Conservation (phyloP, 2,113 vertebrate species). For the Tragelaphus buxtoni region DNA sequence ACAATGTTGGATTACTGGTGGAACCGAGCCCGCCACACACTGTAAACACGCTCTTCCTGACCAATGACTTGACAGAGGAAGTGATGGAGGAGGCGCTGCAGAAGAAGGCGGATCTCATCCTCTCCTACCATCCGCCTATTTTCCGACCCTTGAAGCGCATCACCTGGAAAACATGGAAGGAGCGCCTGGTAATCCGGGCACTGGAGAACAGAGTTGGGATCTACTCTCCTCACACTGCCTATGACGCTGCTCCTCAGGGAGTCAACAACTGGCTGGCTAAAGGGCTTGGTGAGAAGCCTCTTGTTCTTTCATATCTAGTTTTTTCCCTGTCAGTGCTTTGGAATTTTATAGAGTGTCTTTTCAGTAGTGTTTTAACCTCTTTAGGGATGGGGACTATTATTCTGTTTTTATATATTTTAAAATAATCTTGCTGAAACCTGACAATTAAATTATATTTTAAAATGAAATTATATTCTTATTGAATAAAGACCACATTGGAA, state of each 20-base stretch:
- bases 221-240: conserved; percentile 94
- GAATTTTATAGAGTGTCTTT: conserved; percentile 2
- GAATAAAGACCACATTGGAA: neutral
- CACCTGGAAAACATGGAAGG: conserved; percentile 91
- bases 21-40: conserved; percentile 89
- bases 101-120: conserved; percentile 85
- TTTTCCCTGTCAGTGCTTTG: neutral
- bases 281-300: conserved; percentile 83
- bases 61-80: conserved; percentile 90
- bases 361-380: neutral
- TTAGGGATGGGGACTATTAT: neutral
- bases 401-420: neutral
- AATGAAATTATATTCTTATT: neutral
- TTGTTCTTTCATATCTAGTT: neutral
- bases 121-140: conserved; percentile 95
- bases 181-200: conserved; percentile 88
- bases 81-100: conserved; percentile 92
- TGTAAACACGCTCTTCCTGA: conserved; percentile 88
- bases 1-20: conserved; percentile 94
- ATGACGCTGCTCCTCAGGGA: conserved; percentile 88
- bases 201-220: conserved; percentile 89
- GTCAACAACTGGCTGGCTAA: conserved; percentile 92
- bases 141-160: conserved; percentile 89
- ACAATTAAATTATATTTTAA: neutral
- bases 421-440: neutral